These are phyloP conservation scores for Pachyuromys duprasi DNA, from an alignment of 2,797 vertebrate species.

Conservation along the genomic window DNA sequence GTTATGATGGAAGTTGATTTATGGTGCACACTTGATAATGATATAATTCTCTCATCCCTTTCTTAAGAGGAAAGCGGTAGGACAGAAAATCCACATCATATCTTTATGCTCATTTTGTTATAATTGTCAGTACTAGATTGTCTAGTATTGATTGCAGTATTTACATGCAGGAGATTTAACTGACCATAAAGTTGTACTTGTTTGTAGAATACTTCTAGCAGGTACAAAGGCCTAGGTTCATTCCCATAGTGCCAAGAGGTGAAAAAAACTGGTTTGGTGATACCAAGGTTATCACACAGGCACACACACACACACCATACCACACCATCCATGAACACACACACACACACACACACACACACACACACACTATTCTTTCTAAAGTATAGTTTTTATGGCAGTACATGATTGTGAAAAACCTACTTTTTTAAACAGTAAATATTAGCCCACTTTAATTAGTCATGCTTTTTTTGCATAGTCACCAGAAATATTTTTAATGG, in stretches of 20 bases:
- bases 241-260: background rate
- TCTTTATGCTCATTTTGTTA: background rate
- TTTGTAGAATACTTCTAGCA: background rate
- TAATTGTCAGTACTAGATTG: background rate
- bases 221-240: background rate
- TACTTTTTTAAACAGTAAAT: background rate
- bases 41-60: background rate
- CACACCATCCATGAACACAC: background rate
- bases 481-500: background rate
- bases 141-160: background rate
- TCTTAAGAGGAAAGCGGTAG: background rate
- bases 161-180: background rate
- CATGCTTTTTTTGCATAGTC: background rate
- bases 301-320: background rate
- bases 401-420: background rate
- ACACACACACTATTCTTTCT: background rate
- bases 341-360: background rate
- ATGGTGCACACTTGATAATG: background rate
- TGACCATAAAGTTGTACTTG: background rate
- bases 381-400: background rate
- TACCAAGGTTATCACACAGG: background rate
- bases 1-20: background rate
- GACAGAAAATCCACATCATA: background rate
- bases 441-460: background rate
- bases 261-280: background rate